A percentile compares a stretch with the other conserved stretches of the same genome.
These are phyloP conservation scores for Marisa cornuarietis DNA, from an alignment of 1,140 invertebrate genomes.

Conservation along the genomic window DNA sequence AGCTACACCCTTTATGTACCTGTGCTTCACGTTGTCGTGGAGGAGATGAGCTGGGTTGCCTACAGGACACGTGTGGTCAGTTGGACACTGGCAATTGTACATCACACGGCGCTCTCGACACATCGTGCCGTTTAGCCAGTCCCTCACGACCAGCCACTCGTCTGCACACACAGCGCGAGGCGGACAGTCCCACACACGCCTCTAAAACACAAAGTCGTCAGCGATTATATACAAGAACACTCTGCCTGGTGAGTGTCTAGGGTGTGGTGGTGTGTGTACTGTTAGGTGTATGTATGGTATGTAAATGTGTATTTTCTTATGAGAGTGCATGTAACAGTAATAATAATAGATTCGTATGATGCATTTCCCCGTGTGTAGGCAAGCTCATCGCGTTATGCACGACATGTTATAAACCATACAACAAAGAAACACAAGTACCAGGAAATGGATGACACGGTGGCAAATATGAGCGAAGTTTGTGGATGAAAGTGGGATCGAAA, in stretches of 20 bases:
- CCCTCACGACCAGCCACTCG: slow-evolving; percentile 14
- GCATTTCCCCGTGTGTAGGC: too few species aligned
- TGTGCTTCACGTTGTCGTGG: slow-evolving; percentile 10
- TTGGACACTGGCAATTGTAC: slow-evolving; percentile 7
- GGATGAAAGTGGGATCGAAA: too few species aligned
- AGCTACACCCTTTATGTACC: neutral
- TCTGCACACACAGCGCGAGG: slow-evolving; percentile 5
- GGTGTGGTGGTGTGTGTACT: too few species aligned
- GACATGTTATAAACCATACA: too few species aligned
- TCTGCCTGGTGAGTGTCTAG: too few species aligned
- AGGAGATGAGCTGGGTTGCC: neutral
- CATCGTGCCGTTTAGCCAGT: slow-evolving; percentile 15
- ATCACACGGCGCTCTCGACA: slow-evolving; percentile 10
- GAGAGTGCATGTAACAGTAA: neutral
- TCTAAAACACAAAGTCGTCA: neutral
- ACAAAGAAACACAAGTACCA: too few species aligned
- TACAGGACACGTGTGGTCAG: slow-evolving; percentile 1
- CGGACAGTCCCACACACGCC: neutral
- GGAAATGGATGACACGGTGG: too few species aligned
- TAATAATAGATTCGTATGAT: neutral
- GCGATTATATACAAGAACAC: too few species aligned
- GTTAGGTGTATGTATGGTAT: neutral
- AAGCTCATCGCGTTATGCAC: too few species aligned
- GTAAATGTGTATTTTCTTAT: neutral
- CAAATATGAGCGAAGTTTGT: too few species aligned